Evolutionary conservation across 1,140 invertebrate species (phyloP), one percentile per base, ranked within the genome.

Genomic region (Meloidogyne chitwoodi): DNA sequence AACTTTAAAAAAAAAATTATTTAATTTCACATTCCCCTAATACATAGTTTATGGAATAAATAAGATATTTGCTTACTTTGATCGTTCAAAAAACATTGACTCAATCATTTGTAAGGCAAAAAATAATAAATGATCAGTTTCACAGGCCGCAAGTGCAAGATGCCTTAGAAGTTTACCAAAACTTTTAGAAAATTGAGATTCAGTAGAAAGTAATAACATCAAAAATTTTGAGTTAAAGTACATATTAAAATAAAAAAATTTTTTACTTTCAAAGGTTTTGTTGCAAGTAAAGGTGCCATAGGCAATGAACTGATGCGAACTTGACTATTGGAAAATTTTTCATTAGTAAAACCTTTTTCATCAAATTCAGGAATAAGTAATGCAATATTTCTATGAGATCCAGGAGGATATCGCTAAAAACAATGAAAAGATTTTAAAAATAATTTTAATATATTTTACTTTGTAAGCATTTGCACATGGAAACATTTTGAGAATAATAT

Each of bases 181-280:
- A 69, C 29, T 69, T 44, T 26, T 56, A 29, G 26, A 61, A 48
- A 41, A 69, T 56, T 69, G 31, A 44, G 1, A 16, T 69, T 67
- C 38, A 27, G 65, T 67, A 10, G 38, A 34, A 41, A 67, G 65
- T n/a, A 41, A 34, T 26, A n/a, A 34, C n/a, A 34, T 67, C 65
- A 26, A 27, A 67, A 41, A 67, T 10, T 10, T 66, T 4, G 27
- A 26, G 26, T n/a, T n/a, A 56, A 8, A 12, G 11, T 41, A 14
- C 2, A 41, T 14, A 12, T 11, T 12, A 12, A 41, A 12, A 12
- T 41, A 41, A 34, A 34, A 4, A 34, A 34, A 27, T 68, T 68
- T 34, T 67, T 22, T 67, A 69, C 68, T 19, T 61, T 44, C 22
- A 69, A 19, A 19, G 41, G 38, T 69, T 69, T 69, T 61, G 61